These are phyloP conservation scores for Peromyscus melanophrys DNA, from an alignment of 2,797 vertebrate genomes.

Conservation along the genomic window DNA sequence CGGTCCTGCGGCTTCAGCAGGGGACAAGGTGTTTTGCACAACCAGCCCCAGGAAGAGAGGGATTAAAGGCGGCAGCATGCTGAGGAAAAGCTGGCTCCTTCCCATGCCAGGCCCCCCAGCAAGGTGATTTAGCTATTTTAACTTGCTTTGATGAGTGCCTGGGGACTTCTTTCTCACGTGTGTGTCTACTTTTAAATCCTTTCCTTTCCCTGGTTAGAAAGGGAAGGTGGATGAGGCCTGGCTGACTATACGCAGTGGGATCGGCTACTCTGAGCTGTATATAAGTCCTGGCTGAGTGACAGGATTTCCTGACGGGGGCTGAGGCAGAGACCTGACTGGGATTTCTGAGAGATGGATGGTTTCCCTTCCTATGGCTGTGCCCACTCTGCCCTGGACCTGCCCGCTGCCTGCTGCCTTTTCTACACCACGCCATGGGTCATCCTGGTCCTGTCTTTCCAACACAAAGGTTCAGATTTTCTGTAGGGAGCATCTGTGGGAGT, in stretches of 20 bases:
- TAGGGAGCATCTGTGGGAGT: background rate
- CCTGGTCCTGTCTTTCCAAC: no score
- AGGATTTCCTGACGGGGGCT: slow-evolving; percentile 89
- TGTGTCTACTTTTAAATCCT: slow-evolving; percentile 42
- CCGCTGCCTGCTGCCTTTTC: background rate
- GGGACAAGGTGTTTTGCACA: slow-evolving; percentile 60
- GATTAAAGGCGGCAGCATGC: slow-evolving; percentile 75
- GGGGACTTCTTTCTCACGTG: slow-evolving; percentile 73
- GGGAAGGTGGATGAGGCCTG: slow-evolving; percentile 53
- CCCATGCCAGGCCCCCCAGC: background rate
- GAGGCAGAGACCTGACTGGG: background rate
- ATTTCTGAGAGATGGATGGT: background rate
- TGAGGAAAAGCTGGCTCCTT: background rate
- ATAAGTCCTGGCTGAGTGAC: slow-evolving; percentile 85
- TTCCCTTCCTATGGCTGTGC: background rate
- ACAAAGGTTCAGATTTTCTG: background rate
- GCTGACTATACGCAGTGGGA: slow-evolving; percentile 71
- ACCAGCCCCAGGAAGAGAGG: slow-evolving; percentile 76
- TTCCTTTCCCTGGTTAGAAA: slow-evolving; percentile 79
- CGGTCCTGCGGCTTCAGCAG: slow-evolving; percentile 74
- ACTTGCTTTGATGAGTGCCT: background rate
- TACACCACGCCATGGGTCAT: fast-evolving
- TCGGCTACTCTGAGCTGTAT: slow-evolving; percentile 73
- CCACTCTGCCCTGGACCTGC: background rate
- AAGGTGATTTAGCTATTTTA: background rate